Conservation (phyloP, 2,113 vertebrate species). For the Atlantisia rogersi region DNA sequence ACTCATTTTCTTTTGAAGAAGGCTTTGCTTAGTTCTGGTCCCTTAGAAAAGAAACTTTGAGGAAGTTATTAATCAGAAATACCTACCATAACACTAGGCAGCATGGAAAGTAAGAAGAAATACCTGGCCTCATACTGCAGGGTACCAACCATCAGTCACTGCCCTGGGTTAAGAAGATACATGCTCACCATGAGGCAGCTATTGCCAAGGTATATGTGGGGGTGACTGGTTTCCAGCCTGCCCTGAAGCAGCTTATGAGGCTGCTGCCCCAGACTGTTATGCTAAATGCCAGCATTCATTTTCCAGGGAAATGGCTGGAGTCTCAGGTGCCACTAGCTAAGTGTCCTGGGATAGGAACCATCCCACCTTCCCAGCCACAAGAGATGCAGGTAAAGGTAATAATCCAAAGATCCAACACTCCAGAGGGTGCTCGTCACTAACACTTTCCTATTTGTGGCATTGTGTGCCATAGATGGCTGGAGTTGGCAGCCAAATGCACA, state of each 20-base stretch:
- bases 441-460: not conserved
- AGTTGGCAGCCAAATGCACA: not conserved
- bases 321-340: not conserved
- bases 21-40: not conserved
- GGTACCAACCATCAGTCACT: not conserved
- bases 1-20: not conserved
- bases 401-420: not conserved
- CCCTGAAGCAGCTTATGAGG: not conserved
- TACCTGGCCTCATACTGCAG: not conserved
- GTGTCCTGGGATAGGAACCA: not conserved
- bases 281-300: not conserved
- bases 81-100: not conserved
- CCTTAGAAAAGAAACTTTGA: not conserved
- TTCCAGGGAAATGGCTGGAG: not conserved
- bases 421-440: not conserved
- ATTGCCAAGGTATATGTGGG: rapidly evolving
- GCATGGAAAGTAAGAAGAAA: not conserved
- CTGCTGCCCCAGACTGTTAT: not conserved
- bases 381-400: not conserved
- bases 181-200: not conserved
- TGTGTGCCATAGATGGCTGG: rapidly evolving
- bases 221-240: not conserved
- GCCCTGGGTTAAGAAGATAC: not conserved
- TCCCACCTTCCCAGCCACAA: not conserved
- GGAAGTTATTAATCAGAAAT: not conserved